Percentiles rank a stretch among this genome's conserved stretches.
Evolutionary conservation across 2,888 invertebrate genomes (phyloP).

Genomic region (Microplitis manilae): DNA sequence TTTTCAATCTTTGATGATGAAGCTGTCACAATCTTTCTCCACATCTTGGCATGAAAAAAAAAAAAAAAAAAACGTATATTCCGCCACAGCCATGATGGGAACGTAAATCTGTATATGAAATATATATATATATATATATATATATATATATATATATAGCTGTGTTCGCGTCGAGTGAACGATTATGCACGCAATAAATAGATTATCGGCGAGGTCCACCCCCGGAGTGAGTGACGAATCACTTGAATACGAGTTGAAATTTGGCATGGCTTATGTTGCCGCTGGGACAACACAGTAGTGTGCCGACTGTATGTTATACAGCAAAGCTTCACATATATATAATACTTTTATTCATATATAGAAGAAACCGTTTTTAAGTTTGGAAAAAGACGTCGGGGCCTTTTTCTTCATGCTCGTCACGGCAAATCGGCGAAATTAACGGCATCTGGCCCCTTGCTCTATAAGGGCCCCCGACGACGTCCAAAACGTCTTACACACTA

Average conservation of each 20-base stretch:
- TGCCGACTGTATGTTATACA: background rate
- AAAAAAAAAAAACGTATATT: no score
- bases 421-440: slow-evolving; percentile 64
- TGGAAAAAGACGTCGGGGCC: slow-evolving; percentile 33
- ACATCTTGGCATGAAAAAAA: background rate
- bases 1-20: background rate
- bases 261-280: slow-evolving; percentile 51
- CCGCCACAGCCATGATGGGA: no score
- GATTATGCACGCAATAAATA: slow-evolving; percentile 68
- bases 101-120: background rate
- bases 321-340: background rate
- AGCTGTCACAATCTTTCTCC: slow-evolving; percentile 5
- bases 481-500: background rate
- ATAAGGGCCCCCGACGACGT: slow-evolving; percentile 33
- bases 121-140: background rate
- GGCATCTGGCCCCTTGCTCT: slow-evolving; percentile 58
- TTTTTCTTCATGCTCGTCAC: slow-evolving; percentile 56
- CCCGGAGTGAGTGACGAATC: slow-evolving; percentile 61
- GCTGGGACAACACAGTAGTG: background rate
- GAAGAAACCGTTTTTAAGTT: background rate
- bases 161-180: slow-evolving; percentile 40
- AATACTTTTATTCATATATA: slow-evolving; percentile 4
- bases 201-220: slow-evolving; percentile 64
- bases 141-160: background rate
- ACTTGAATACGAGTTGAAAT: slow-evolving; percentile 56